Conservation (phyloP, 2,113 vertebrate species). For the Fregetta grallaria region DNA sequence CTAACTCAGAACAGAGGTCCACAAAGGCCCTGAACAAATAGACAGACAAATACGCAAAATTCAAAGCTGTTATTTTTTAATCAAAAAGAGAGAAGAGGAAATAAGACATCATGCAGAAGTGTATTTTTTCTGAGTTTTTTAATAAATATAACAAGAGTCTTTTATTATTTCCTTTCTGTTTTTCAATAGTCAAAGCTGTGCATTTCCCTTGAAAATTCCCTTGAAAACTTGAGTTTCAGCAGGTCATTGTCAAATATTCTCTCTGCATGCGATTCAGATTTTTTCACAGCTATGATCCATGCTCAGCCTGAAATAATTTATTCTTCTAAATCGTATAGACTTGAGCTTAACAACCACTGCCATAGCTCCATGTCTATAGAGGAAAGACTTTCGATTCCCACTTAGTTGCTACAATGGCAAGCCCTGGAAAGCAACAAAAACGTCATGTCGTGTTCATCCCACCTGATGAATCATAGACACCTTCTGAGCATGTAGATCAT, state of each 20-base stretch:
- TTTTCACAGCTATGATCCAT: not conserved
- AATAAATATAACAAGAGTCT: not conserved
- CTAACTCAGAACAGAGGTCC: not conserved
- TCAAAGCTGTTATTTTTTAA: not conserved
- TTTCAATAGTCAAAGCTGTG: not conserved
- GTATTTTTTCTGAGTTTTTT: not conserved
- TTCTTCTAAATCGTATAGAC: not conserved
- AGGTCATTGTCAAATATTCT: not conserved
- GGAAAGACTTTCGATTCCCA: not conserved
- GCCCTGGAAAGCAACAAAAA: not conserved
- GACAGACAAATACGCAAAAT: not conserved
- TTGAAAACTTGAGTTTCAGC: not conserved
- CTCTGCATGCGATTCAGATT: not conserved
- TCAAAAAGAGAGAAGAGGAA: not conserved
- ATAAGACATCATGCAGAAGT: not conserved
- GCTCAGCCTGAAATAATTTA: not conserved
- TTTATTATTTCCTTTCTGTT: not conserved
- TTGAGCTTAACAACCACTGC: not conserved
- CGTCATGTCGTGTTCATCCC: not conserved
- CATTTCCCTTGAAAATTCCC: not conserved
- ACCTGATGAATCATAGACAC: not conserved
- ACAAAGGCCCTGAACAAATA: not conserved
- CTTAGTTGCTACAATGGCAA: not conserved
- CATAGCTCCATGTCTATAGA: not conserved
- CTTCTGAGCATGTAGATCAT: rapidly evolving